Percentiles rank a stretch among this genome's conserved stretches.
Conservation (phyloP, 2,797 vertebrate species). For the Thripadectes ignobilis region DNA sequence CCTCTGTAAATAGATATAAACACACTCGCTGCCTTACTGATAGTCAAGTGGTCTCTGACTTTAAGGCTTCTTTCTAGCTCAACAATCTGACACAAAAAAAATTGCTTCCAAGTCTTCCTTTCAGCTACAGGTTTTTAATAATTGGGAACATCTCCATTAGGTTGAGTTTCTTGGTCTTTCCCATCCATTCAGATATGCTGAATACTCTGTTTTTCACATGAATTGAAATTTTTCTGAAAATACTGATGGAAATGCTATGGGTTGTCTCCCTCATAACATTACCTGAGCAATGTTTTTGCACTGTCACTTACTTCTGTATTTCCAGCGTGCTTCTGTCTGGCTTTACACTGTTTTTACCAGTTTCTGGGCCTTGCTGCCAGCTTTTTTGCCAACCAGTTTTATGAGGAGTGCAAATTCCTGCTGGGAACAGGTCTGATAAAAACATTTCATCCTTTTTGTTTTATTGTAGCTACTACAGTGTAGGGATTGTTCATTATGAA, state of each 20-base stretch:
- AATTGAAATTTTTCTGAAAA: background rate
- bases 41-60: background rate
- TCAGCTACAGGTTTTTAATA: background rate
- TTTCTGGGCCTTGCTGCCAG: background rate
- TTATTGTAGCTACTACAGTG: background rate
- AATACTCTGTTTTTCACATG: background rate
- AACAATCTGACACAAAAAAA: background rate
- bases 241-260: background rate
- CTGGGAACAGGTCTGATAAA: background rate
- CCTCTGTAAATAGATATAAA: background rate
- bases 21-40: background rate
- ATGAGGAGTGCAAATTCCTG: background rate
- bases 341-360: background rate
- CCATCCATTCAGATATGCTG: background rate
- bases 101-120: background rate
- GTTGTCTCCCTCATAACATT: background rate
- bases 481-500: background rate
- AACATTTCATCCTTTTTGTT: background rate
- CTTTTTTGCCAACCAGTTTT: background rate
- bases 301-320: background rate
- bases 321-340: background rate
- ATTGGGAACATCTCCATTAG: rapidly evolving
- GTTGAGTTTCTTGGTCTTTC: background rate
- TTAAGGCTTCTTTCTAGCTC: background rate
- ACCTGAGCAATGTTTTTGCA: background rate